A percentile compares a stretch with the other conserved stretches of the same genome.
Evolutionary conservation across 2,888 invertebrate genomes (phyloP).

Genomic region (Cryptus viduatorius): DNA sequence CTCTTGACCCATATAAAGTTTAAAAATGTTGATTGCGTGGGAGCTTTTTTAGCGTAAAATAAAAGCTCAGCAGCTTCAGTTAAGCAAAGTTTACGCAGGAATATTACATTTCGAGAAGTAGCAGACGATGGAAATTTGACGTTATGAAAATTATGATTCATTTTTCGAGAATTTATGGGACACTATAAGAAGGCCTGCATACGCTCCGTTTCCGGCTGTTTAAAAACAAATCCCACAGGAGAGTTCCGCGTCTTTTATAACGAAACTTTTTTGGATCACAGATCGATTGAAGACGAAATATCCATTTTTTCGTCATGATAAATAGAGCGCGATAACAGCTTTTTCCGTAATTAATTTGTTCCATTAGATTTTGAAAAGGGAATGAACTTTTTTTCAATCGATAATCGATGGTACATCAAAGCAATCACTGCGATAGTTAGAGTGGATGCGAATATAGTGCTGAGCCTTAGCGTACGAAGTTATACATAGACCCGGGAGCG

Average conservation of each 20-base stretch:
- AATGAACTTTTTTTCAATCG: constrained; percentile 22
- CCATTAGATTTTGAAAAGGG: neutral
- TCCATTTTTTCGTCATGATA: neutral
- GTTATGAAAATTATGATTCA: no score
- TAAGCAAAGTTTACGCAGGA: no score
- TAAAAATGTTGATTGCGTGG: neutral
- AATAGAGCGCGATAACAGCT: neutral
- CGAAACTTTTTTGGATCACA: neutral
- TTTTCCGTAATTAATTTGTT: neutral
- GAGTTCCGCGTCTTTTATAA: neutral
- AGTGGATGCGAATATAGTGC: neutral
- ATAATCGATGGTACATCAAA: constrained; percentile 24
- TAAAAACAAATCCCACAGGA: neutral
- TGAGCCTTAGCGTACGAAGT: constrained; percentile 26
- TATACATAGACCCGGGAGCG: constrained; percentile 17
- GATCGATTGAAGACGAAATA: neutral
- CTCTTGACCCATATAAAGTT: neutral
- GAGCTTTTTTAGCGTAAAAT: neutral
- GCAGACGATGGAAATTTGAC: no score
- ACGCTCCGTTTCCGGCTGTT: neutral
- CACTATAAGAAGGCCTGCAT: neutral
- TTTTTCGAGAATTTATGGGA: neutral
- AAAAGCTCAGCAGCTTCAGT: neutral
- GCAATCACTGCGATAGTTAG: constrained; percentile 9
- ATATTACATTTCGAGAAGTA: no score